Evolutionary conservation across 2,113 vertebrate species (phyloP).

Genomic region (Pituophis catenifer): DNA sequence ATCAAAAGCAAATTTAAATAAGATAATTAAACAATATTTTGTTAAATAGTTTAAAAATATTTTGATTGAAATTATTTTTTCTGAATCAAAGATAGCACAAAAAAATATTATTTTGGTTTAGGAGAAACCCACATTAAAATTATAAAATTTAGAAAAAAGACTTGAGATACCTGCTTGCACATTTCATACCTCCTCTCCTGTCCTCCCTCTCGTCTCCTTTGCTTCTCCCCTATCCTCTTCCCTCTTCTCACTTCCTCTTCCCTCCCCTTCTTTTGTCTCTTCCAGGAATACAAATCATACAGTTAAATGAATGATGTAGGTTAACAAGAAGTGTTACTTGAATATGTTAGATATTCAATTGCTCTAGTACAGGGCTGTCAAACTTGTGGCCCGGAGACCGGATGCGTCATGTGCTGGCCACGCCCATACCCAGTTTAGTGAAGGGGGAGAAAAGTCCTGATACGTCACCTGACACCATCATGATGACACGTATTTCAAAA

Average conservation of each 20-base stretch:
- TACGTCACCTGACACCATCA: too few relatives aligned
- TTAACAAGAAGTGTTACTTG: fast-evolving
- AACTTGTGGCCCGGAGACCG: too few relatives aligned
- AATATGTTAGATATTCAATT: background rate
- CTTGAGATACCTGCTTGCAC: background rate
- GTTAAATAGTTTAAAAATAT: background rate
- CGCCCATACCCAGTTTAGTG: too few relatives aligned
- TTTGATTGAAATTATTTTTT: background rate
- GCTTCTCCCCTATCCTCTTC: too few relatives aligned
- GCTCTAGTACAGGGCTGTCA: background rate
- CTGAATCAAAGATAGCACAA: background rate
- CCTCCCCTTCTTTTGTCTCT: background rate
- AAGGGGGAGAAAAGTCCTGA: too few relatives aligned
- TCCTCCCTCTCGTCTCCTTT: too few relatives aligned
- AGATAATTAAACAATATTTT: background rate
- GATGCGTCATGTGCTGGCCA: too few relatives aligned
- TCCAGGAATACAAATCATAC: background rate
- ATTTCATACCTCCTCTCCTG: too few relatives aligned
- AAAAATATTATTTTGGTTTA: background rate
- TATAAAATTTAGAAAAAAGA: background rate
- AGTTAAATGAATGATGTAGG: fast-evolving
- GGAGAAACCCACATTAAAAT: background rate
- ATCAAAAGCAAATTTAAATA: background rate
- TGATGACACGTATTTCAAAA: background rate
- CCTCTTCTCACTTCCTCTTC: too few relatives aligned